A percentile compares a stretch with the other conserved stretches of the same genome.
These are phyloP conservation scores for Virgularia gustaviana DNA, from an alignment of 92 coral and sea anemone species.

Conservation along the genomic window DNA sequence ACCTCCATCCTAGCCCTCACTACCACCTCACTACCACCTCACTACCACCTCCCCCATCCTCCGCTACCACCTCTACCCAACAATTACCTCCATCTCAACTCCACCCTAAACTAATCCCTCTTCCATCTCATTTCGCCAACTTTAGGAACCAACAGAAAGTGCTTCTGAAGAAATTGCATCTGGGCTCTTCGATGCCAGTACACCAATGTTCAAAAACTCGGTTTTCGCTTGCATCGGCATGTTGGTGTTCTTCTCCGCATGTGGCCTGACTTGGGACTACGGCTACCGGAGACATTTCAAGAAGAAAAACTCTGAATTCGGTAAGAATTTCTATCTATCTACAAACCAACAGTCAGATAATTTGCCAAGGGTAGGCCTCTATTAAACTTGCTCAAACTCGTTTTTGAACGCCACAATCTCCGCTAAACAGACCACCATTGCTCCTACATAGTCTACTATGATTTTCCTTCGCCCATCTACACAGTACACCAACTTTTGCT, in stretches of 20 bases:
- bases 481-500: too few relatives aligned
- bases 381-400: too few relatives aligned
- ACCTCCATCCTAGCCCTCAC: too few relatives aligned
- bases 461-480: too few relatives aligned
- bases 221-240: conserved; percentile 68
- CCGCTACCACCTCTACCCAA: too few relatives aligned
- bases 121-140: neutral
- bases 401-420: neutral
- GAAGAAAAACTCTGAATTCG: conserved; percentile 67
- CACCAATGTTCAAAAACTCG: conserved; percentile 64
- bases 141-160: conserved; percentile 75
- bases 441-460: too few relatives aligned
- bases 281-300: conserved; percentile 91
- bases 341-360: too few relatives aligned
- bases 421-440: too few relatives aligned
- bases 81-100: too few relatives aligned
- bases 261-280: conserved; percentile 91
- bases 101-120: neutral
- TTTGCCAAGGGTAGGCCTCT: too few relatives aligned
- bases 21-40: too few relatives aligned
- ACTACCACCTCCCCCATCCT: too few relatives aligned
- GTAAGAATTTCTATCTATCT: conserved; percentile 51
- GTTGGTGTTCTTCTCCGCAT: conserved; percentile 71
- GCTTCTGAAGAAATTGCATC: conserved; percentile 91
- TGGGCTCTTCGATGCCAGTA: conserved; percentile 81